Evolutionary conservation across 2,888 invertebrate species (phyloP).

Genomic region (Antitype chi): DNA sequence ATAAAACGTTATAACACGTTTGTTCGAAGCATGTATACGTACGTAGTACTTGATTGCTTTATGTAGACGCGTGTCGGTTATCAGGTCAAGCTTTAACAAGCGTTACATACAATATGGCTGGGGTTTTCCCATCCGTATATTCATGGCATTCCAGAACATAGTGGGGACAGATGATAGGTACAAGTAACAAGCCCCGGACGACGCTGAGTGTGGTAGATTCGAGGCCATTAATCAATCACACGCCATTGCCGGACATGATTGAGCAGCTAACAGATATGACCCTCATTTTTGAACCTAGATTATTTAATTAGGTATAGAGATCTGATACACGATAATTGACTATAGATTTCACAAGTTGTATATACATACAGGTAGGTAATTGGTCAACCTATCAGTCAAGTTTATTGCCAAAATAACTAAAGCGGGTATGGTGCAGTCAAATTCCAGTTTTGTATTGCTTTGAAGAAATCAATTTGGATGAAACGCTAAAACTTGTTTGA

Average conservation of each 20-base stretch:
- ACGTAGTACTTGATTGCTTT: slow-evolving; percentile 38
- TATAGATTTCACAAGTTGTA: slow-evolving; percentile 40
- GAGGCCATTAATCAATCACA: slow-evolving; percentile 63
- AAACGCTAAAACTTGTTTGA: slow-evolving; percentile 13
- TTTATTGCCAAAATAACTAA: slow-evolving; percentile 4
- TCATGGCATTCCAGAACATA: slow-evolving; percentile 63
- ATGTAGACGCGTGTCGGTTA: slow-evolving; percentile 52
- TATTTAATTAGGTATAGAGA: slow-evolving; percentile 45
- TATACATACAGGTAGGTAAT: not conserved
- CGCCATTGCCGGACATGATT: slow-evolving; percentile 56
- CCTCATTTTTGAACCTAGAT: slow-evolving; percentile 56
- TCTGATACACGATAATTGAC: slow-evolving; percentile 36
- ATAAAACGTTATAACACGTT: slow-evolving; percentile 30
- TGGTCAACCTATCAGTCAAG: slow-evolving; percentile 12
- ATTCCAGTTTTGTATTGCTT: not conserved
- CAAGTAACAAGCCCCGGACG: slow-evolving; percentile 37
- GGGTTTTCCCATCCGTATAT: slow-evolving; percentile 66
- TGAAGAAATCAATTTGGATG: not conserved
- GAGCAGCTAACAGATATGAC: slow-evolving; percentile 64
- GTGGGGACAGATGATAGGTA: slow-evolving; percentile 48
- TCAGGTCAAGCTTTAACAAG: slow-evolving; percentile 62
- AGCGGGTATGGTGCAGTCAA: not conserved
- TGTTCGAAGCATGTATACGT: slow-evolving; percentile 12
- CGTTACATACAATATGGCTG: slow-evolving; percentile 45
- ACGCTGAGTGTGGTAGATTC: slow-evolving; percentile 51